Evolutionary conservation across 1,140 invertebrate species (phyloP), one percentile per base, ranked within the genome.

Genomic region (Archivesica marissinica): DNA sequence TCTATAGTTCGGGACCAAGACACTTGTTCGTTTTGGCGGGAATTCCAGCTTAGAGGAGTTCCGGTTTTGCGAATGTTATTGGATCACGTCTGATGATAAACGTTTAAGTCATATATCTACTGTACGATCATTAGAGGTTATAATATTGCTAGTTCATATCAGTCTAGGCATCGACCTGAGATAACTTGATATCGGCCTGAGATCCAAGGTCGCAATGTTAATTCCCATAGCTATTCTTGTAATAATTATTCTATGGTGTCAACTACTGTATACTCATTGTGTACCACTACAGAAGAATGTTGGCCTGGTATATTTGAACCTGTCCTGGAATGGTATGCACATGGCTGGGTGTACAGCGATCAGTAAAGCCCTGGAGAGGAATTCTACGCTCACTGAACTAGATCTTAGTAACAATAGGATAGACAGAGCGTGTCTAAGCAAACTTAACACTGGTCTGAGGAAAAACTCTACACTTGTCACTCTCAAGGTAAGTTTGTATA

Each of bases 291-390:
- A 90, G 89, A 64, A 54, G 25, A 90, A 90, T 56, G n/a, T 35
- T 0, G 52, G 87, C 2, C 64, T 90, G 39, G 68, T 47, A 0
- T 52, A 54, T 1, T 52, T 91, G 39, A 72, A 86, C 64, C 52
- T 91, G 38, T 86, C 88, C n/a, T 90, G 89, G 88, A 91, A 91
- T 54, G 90, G 89, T 30, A 78, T 90, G 17, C 84, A 79, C 28
- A 72, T 82, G 50, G 82, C 86, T 28, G 90, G 90, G 0, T 84
- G 79, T 28, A 20, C 80, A 20, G 89, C 88, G 33, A 28, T 91
- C 68, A 80, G 59, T 25, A 81, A 84, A 72, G 88, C 88, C 13
- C 72, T 91, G 41, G 59, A 77, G 28, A 78, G 38, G 44, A 91
- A 91, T 76, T 81, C 23, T 6, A 86, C 82, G 1, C 81, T 91